Evolutionary conservation across 2,113 vertebrate genomes (phyloP), one percentile per base, ranked within the genome.

Genomic region (Macquaria ambigua): DNA sequence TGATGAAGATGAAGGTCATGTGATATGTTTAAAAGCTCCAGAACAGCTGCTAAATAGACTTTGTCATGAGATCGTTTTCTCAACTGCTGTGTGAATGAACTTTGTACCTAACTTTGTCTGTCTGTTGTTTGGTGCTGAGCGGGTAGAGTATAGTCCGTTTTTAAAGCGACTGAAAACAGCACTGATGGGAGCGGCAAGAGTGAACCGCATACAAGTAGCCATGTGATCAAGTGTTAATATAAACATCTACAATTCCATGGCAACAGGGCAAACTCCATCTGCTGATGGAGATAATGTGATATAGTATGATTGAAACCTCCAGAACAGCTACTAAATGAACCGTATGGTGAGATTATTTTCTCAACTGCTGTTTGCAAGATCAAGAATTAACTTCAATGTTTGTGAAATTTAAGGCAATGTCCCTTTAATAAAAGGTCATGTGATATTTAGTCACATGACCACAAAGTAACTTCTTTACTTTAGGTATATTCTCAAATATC

Each of bases 11-110:
- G 43, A 62, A 53, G 16, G 31, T 25, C 43, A 55, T 37, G 25
- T 63, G 59, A 66, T 23, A 77, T 74, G 4, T 5, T 34, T 2
- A 18, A 83, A 61, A 25, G n/a, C 23, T 69, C 28, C 12, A 77
- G 50, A 56, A 69, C 12, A 41, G 20, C 48, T 55, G 20, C 56
- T 48, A 52, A 63, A 73, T 34, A 43, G 34, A n/a, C 25, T 14
- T 48, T 46, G 15, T 43, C 6, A 20, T 41, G 43, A 74, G 8
- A 61, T 15, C 31, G 41, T 84, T 70, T 63, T 59, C 31, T 81
- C 20, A 37, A 41, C 48, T 8, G 59, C 56, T 77, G 28, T 63
- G 74, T 55, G n/a, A 74, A 31, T 46, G 23, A 41, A 55, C 3
- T 18, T 55, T 9, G 18, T 34, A 52, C 10, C 2, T 31, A 31